These are phyloP conservation scores for Acomys russatus DNA, from an alignment of 2,797 vertebrate genomes.

Conservation along the genomic window DNA sequence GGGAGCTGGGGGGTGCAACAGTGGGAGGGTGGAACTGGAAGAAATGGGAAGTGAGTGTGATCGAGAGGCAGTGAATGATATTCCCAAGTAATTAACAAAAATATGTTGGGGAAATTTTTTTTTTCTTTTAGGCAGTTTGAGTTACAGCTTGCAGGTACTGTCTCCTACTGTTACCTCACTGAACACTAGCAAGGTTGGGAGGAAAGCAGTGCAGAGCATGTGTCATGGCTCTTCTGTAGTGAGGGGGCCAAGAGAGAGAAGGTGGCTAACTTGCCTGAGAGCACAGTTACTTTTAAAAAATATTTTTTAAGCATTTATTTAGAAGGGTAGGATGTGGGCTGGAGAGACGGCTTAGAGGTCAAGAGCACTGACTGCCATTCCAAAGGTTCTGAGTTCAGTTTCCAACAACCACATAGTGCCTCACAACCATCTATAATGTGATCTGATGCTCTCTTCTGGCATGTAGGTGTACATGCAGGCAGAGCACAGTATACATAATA, in stretches of 20 bases:
- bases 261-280: not conserved
- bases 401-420: too few species aligned
- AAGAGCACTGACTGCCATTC: too few species aligned
- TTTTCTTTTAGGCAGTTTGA: not conserved
- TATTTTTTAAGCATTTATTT: not conserved
- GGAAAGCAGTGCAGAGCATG: not conserved
- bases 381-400: too few species aligned
- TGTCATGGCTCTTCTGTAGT: not conserved
- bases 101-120: not conserved
- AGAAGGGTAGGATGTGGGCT: not conserved
- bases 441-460: too few species aligned
- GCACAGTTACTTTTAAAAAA: not conserved
- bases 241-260: not conserved
- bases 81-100: not conserved
- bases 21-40: not conserved
- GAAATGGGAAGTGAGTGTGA: not conserved
- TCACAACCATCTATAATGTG: too few species aligned
- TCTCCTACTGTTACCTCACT: slow-evolving; percentile 23
- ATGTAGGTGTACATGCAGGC: too few species aligned
- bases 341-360: too few species aligned
- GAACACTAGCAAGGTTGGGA: not conserved
- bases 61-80: not conserved
- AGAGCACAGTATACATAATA: too few species aligned
- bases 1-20: not conserved
- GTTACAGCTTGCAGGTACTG: slow-evolving; percentile 1